Evolutionary conservation across 2,797 vertebrate species (phyloP), one percentile per base, ranked within the genome.

Genomic region (Phrynocephalus vlangalii): DNA sequence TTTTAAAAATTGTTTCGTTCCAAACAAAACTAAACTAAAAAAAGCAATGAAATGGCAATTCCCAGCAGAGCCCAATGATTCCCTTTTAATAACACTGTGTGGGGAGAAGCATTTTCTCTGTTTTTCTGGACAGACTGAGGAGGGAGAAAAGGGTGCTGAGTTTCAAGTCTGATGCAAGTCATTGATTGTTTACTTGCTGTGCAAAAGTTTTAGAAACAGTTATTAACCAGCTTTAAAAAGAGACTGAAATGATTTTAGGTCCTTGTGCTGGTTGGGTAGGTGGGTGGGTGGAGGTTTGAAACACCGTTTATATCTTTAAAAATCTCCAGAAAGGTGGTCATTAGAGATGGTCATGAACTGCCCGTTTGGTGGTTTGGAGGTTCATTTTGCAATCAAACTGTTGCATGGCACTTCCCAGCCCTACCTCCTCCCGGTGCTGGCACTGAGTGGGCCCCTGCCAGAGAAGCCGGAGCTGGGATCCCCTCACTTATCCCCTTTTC

Each of bases 111-210:
- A 68, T 77, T 1, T n/a, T 90, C 18, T 7, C 90, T 26, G 26
- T 87, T 84, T 85, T 70, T 30, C 72, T 90, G 79, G 4, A 26
- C 26, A 85, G 84, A 86, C 92, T 90, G 84, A 84, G 88, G 88
- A 87, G 72, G 67, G 77, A 52, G 73, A 88, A 91, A 79, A 86
- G 85, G 50, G 2, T 68, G 3, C 79, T 50, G 68, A 72, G 91
- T 48, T 83, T 68, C 87, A 63, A 52, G 52, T 6, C 76, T 63
- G 22, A 70, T 76, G 84, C 88, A 86, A 92, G 38, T 73, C 88
- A 88, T 16, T 66, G 68, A 87, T 90, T 93, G 83, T 68, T 94
- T 91, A 86, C 77, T 87, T 88, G 81, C 82, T 76, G 85, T 1
- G 71, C 13, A 80, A 13, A 81, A 87, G 3, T 84, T 66, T 86